Evolutionary conservation across 2,113 vertebrate genomes (phyloP).

Genomic region (Emydocephalus ijimae): DNA sequence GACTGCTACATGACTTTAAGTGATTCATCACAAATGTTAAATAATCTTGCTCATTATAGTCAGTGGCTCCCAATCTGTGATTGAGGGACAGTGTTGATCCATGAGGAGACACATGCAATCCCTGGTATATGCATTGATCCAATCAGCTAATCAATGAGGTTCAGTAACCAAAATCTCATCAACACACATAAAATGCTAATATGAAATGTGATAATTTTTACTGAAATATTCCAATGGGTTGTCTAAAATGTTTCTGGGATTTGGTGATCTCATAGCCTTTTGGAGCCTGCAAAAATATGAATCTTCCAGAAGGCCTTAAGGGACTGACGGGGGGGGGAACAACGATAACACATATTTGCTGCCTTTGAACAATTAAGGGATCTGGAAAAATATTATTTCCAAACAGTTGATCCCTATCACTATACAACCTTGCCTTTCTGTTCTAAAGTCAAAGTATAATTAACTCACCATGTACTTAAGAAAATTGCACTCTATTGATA

Average conservation of each 20-base stretch:
- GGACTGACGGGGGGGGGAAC: not conserved
- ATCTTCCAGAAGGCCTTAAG: not conserved
- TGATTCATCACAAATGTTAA: not conserved
- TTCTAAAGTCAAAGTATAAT: not conserved
- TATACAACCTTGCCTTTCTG: not conserved
- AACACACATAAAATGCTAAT: not conserved
- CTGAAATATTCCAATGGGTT: not conserved
- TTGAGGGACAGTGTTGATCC: not conserved
- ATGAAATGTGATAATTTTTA: not conserved
- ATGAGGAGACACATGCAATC: not conserved
- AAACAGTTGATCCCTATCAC: not conserved
- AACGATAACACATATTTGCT: not conserved
- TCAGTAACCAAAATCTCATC: not conserved
- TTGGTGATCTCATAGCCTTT: not conserved
- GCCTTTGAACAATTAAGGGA: not conserved
- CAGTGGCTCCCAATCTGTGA: not conserved
- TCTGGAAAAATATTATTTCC: not conserved
- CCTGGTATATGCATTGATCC: not conserved
- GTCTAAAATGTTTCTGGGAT: not conserved
- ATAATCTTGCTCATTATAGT: not conserved
- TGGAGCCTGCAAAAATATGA: not conserved
- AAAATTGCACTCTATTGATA: not conserved
- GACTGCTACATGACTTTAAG: not conserved
- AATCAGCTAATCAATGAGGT: not conserved
- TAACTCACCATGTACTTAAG: not conserved